phyloP scores from a whole-genome alignment of 2,888 invertebrate genomes.

The Trypoxylon attenuatum region DNA sequence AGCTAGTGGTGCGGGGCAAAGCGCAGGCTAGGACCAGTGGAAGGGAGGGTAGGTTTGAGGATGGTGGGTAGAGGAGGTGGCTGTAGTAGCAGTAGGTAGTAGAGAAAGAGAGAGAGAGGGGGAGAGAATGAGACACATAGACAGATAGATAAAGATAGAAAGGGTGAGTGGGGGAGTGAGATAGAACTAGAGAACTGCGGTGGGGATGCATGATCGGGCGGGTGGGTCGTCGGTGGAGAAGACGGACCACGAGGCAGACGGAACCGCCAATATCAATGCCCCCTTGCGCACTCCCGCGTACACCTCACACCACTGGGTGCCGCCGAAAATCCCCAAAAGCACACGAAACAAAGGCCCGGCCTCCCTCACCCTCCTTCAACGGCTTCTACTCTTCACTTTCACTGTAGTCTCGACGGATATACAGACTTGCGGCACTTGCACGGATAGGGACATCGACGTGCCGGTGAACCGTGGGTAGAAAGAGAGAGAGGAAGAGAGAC shows the following conservation, averaged over 20 bases:
- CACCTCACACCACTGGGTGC: slow-evolving; percentile 56
- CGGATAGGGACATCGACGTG: slow-evolving; percentile 30
- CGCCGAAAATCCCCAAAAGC: slow-evolving; percentile 67
- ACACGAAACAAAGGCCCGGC: slow-evolving; percentile 61
- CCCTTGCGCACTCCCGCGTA: slow-evolving; percentile 46
- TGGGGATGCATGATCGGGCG: not conserved
- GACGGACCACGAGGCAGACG: slow-evolving; percentile 51
- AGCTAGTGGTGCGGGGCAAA: not conserved
- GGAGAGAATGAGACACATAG: no score
- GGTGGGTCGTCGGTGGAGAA: slow-evolving; percentile 31
- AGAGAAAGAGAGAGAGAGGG: no score
- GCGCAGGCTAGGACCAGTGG: not conserved
- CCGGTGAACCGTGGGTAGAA: slow-evolving; percentile 16
- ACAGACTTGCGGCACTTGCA: slow-evolving; percentile 21
- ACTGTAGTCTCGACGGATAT: slow-evolving; percentile 32
- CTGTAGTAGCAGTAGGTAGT: slow-evolving; percentile 17
- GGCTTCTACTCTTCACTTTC: slow-evolving; percentile 24
- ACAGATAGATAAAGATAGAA: no score
- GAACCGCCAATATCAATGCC: slow-evolving; percentile 59
- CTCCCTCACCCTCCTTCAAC: slow-evolving; percentile 9
- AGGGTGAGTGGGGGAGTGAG: no score
- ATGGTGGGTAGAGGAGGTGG: not conserved
- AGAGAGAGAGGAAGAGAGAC: not conserved
- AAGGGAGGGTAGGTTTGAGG: not conserved
- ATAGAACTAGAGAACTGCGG: not conserved